Evolutionary conservation across 2,888 invertebrate species (phyloP).

Genomic region (Lepidonotus clava): DNA sequence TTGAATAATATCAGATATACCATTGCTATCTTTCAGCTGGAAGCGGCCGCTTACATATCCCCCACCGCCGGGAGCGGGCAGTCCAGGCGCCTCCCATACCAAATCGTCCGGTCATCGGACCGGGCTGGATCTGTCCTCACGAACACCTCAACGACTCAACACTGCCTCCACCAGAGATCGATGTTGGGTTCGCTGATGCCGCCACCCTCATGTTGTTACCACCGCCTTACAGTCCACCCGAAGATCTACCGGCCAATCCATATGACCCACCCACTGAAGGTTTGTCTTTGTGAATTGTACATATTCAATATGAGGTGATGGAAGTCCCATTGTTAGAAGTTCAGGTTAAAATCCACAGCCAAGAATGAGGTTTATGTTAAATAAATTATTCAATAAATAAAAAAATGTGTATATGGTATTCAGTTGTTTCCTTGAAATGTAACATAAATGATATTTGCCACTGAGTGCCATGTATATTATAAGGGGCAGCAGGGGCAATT

Average conservation of each 20-base stretch:
- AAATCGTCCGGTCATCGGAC: neutral
- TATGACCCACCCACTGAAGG: conserved; percentile 49
- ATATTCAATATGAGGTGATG: no score
- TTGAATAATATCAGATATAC: no score
- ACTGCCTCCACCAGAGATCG: neutral
- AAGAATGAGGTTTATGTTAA: no score
- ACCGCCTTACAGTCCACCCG: conserved; percentile 49
- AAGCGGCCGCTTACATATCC: neutral
- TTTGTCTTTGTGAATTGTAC: neutral
- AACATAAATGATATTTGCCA: no score
- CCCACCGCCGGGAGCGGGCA: neutral
- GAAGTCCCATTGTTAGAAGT: no score
- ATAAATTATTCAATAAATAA: no score
- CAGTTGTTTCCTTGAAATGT: no score
- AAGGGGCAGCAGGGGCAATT: no score
- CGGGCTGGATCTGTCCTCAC: conserved; percentile 37
- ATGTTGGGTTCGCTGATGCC: conserved; percentile 9
- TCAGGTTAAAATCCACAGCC: no score
- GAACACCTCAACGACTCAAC: neutral
- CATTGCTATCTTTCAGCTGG: no score
- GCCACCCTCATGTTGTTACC: conserved; percentile 49
- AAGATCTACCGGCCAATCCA: neutral
- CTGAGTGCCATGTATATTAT: no score
- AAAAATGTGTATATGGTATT: no score
- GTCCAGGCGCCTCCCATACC: conserved; percentile 32